phyloP scores from a whole-genome alignment of 2,888 invertebrate genomes.

The Nomada flava region DNA sequence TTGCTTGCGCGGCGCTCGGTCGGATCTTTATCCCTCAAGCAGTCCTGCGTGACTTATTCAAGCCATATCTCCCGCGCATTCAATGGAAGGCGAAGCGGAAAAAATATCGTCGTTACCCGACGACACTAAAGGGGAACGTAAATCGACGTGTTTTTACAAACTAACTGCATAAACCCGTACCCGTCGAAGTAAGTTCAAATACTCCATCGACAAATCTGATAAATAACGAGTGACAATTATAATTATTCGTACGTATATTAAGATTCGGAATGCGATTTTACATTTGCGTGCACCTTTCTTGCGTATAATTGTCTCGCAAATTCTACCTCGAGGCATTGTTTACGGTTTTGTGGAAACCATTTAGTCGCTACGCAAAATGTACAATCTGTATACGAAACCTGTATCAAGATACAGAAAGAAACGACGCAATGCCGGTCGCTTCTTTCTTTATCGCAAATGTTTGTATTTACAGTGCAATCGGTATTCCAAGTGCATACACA shows the following conservation, averaged over 20 bases:
- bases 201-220: neutral
- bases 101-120: slow-evolving; percentile 38
- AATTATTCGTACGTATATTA: neutral
- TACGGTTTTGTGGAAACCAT: slow-evolving; percentile 6
- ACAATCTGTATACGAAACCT: neutral
- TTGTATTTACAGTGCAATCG: slow-evolving; percentile 39
- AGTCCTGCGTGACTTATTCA: slow-evolving; percentile 40
- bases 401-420: slow-evolving; percentile 18
- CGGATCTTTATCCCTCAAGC: slow-evolving; percentile 33
- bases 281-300: neutral
- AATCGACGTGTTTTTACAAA: slow-evolving; percentile 13
- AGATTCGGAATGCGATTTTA: neutral
- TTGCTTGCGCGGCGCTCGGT: neutral
- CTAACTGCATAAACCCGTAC: neutral
- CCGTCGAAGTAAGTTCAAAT: neutral
- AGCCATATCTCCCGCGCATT: slow-evolving; percentile 45
- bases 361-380: slow-evolving; percentile 3
- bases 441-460: slow-evolving; percentile 36
- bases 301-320: neutral
- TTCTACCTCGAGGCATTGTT: neutral
- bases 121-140: slow-evolving; percentile 8
- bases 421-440: slow-evolving; percentile 5
- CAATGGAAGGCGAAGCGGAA: slow-evolving; percentile 29
- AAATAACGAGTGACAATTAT: neutral
- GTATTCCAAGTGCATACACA: slow-evolving; percentile 17